Evolutionary conservation across 2,888 invertebrate genomes (phyloP).

Genomic region (Melanargia galathea): DNA sequence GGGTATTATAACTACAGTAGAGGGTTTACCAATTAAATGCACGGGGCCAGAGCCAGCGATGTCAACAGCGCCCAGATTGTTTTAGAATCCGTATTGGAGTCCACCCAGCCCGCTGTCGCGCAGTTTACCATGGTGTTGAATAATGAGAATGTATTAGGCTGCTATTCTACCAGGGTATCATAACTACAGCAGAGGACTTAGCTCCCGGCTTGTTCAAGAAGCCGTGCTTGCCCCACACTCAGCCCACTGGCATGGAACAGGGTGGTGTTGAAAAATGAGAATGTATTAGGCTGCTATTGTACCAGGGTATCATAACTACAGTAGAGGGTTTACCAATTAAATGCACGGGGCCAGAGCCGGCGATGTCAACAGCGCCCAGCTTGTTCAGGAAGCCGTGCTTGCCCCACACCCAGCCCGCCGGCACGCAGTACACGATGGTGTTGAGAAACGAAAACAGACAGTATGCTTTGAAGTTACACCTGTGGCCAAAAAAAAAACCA

Average conservation of each 20-base stretch:
- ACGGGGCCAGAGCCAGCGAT: slow-evolving; percentile 96
- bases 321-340: slow-evolving; percentile 85
- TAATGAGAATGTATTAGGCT: slow-evolving; percentile 84
- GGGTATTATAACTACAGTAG: background rate
- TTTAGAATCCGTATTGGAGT: slow-evolving; percentile 93
- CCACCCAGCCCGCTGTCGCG: slow-evolving; percentile 96
- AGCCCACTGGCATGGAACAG: background rate
- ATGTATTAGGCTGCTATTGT: background rate
- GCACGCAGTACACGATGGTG: slow-evolving; percentile 94
- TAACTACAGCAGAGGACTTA: too few relatives aligned
- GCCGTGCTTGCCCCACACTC: background rate
- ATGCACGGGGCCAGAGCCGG: slow-evolving; percentile 95
- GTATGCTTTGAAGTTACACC: slow-evolving; percentile 95
- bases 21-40: slow-evolving; percentile 89
- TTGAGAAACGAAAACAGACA: slow-evolving; percentile 94
- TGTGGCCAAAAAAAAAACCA: slow-evolving; percentile 56
- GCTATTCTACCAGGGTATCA: background rate
- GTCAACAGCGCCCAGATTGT: slow-evolving; percentile 92
- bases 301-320: background rate
- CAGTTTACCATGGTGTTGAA: slow-evolving; percentile 95
- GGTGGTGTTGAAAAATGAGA: background rate
- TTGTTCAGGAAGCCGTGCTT: slow-evolving; percentile 92
- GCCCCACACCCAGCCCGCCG: slow-evolving; percentile 97
- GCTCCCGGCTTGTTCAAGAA: background rate
- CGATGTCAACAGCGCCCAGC: slow-evolving; percentile 95